Evolutionary conservation across 2,113 vertebrate species (phyloP), one percentile per base, ranked within the genome.

Genomic region (Calyptommatus sinebrachiatus): DNA sequence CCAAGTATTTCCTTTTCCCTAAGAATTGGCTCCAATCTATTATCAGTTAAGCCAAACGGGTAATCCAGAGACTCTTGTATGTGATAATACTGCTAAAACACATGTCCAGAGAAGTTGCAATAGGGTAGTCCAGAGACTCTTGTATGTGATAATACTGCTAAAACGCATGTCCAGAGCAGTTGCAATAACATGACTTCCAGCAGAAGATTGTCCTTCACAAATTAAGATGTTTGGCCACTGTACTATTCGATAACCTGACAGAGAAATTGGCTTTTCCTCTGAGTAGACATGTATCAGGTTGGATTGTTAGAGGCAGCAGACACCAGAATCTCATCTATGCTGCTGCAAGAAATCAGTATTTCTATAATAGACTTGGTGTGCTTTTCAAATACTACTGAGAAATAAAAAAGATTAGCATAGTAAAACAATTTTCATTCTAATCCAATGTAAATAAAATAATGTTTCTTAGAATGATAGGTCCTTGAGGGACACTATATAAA

Each of bases 381-480:
- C 87, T 50, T 79, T 71, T 71, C 73, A 66, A 70, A 26, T 77
- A 45, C 77, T 84, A 16, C n/a, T 29, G 60, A 81, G 69, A 84
- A 79, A 10, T 68, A 46, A 83, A 88, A 89, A 77, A 79, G 31
- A 83, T 87, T 81, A 84, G 48, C 67, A 73, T 57, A 69, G 76
- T 61, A 82, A 81, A 82, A 77, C 82, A 74, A 60, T 86, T 88
- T 90, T 84, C 81, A 87, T 85, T 79, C 76, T 84, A 84, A 73
- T 4, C 5, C 73, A n/a, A 66, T 73, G 60, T 82, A 88, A 90
- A 80, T 87, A 80, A 74, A 84, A 85, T 45, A 14, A 66, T 41
- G 53, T 69, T 77, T 65, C 76, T 78, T 73, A 62, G 63, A 82
- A 65, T 81, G 75, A 71, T 10, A 57, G 81, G 74, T 29, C 75